phyloP scores from a whole-genome alignment of 2,888 invertebrate genomes.

The Zaprionus lineosus region DNA sequence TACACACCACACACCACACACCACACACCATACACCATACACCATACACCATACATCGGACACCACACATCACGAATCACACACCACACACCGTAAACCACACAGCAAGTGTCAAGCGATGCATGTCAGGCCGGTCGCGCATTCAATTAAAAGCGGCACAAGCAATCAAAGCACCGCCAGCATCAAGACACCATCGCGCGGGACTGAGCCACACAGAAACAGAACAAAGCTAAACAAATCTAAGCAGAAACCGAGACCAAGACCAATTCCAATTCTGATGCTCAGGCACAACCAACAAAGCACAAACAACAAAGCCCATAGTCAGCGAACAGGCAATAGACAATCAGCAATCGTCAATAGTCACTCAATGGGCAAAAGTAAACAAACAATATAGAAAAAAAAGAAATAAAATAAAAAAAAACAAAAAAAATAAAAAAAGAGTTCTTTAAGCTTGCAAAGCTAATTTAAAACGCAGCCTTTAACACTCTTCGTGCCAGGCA shows the following conservation, averaged over 20 bases:
- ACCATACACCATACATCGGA: background rate
- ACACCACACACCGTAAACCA: background rate
- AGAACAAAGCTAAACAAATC: too few relatives aligned
- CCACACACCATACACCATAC: background rate
- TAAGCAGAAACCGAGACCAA: too few relatives aligned
- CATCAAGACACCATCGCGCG: conserved; percentile 47
- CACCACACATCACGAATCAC: background rate
- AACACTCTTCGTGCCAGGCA: conserved; percentile 6
- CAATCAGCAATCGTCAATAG: too few relatives aligned
- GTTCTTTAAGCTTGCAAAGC: conserved; percentile 49
- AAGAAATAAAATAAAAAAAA: background rate
- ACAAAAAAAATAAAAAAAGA: conserved; percentile 3
- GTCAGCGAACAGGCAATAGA: too few relatives aligned
- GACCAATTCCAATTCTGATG: too few relatives aligned
- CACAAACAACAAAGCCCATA: conserved; percentile 11
- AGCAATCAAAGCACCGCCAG: conserved; percentile 61
- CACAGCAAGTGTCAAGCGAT: conserved; percentile 64
- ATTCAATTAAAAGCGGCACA: conserved; percentile 60
- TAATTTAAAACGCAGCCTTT: conserved; percentile 43
- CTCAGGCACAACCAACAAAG: too few relatives aligned
- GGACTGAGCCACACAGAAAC: conserved; percentile 11
- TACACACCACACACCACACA: background rate
- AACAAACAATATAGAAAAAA: conserved; percentile 11
- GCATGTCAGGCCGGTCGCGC: conserved; percentile 43
- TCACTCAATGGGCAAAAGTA: too few relatives aligned